A percentile compares a stretch with the other conserved stretches of the same genome.
These are phyloP conservation scores for Cydia fagiglandana DNA, from an alignment of 1,140 invertebrate species.

Conservation along the genomic window DNA sequence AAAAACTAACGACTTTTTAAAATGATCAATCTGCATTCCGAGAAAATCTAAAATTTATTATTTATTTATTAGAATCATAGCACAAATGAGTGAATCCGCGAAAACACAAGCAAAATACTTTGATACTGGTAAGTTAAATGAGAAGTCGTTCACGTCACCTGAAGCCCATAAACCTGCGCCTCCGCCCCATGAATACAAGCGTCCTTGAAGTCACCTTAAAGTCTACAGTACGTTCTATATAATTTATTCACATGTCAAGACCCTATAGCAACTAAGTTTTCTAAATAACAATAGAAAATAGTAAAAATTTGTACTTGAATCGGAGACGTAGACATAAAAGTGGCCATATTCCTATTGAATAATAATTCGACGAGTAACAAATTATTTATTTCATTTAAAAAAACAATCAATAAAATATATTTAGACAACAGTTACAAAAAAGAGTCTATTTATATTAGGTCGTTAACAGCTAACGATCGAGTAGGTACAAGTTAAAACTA, in stretches of 20 bases:
- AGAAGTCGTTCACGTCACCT: neutral
- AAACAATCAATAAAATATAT: constrained; percentile 78
- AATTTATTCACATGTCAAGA: constrained; percentile 56
- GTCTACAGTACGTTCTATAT: constrained; percentile 44
- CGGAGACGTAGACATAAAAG: constrained; percentile 69
- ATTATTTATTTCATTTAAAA: constrained; percentile 54
- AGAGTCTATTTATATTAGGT: constrained; percentile 65
- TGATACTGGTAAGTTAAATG: neutral
- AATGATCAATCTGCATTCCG: too few relatives aligned
- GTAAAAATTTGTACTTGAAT: constrained; percentile 77
- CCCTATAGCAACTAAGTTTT: constrained; percentile 62
- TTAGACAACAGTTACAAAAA: constrained; percentile 75
- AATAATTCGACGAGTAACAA: constrained; percentile 68
- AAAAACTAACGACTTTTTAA: neutral
- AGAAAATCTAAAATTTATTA: too few relatives aligned
- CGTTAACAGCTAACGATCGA: constrained; percentile 68
- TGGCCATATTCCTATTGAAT: constrained; percentile 55
- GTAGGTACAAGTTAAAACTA: constrained; percentile 66
- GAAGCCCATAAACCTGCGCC: neutral
- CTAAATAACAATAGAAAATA: constrained; percentile 76
- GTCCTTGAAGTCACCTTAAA: constrained; percentile 11
- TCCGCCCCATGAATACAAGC: constrained; percentile 13
- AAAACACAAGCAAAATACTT: neutral
- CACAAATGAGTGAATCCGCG: neutral
- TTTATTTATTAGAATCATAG: neutral